Conservation (phyloP, 2,888 invertebrate species). For the Andrena hattorfiana region DNA sequence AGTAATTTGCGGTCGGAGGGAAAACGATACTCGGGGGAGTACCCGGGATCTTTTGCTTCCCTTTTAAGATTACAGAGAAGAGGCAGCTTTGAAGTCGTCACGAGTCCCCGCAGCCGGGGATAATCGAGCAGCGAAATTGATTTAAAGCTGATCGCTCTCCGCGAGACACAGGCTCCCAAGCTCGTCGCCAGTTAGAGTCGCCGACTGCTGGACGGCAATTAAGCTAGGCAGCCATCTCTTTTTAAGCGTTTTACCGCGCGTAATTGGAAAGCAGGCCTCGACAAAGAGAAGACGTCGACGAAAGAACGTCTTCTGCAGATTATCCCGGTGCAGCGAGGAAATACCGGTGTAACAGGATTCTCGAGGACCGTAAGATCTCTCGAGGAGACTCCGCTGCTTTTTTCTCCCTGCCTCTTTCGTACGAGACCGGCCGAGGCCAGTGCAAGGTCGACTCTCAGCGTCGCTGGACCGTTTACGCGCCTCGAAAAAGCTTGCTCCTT, state of each 20-base stretch:
- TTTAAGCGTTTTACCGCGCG: conserved; percentile 13
- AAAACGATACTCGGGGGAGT: conserved; percentile 40
- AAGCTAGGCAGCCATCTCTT: conserved; percentile 14
- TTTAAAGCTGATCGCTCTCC: neutral
- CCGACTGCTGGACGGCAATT: conserved; percentile 17
- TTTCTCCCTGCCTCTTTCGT: conserved; percentile 54
- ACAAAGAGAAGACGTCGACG: conserved; percentile 47
- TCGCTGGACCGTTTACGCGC: conserved; percentile 1
- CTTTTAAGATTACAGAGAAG: neutral
- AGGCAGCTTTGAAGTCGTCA: neutral
- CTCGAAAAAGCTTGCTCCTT: conserved; percentile 25
- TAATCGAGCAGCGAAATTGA: neutral
- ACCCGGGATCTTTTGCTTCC: neutral
- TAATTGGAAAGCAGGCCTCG: conserved; percentile 46
- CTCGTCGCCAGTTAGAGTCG: conserved; percentile 25
- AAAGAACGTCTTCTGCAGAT: conserved; percentile 56
- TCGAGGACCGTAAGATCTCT: conserved; percentile 78
- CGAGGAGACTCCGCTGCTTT: conserved; percentile 39
- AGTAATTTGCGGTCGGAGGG: conserved; percentile 56
- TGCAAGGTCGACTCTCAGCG: conserved; percentile 74
- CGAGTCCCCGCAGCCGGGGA: neutral
- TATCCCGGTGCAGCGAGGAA: conserved; percentile 67
- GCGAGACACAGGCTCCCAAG: neutral
- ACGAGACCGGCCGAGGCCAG: conserved; percentile 71
- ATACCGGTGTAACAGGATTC: conserved; percentile 81